Evolutionary conservation across 2,797 vertebrate genomes (phyloP).

Genomic region (Pelobates cultripes): DNA sequence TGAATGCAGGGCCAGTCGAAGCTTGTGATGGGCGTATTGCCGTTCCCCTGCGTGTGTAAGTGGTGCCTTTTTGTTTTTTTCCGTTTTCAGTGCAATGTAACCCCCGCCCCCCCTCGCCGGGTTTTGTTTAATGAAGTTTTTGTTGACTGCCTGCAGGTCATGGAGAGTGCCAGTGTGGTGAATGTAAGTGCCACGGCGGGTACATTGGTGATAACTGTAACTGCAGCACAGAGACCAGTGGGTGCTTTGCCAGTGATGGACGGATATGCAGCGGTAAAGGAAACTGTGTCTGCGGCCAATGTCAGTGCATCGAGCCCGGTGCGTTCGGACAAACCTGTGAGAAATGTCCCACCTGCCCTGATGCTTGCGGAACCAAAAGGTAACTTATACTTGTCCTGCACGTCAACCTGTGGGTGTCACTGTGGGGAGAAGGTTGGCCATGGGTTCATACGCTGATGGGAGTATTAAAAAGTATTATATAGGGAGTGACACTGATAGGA

Average conservation of each 20-base stretch:
- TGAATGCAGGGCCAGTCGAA: too few species aligned
- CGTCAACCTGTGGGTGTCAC: background rate
- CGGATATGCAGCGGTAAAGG: constrained; percentile 91
- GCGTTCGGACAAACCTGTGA: constrained; percentile 92
- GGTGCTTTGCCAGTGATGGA: constrained; percentile 82
- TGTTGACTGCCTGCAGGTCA: constrained; percentile 74
- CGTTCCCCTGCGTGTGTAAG: too few species aligned
- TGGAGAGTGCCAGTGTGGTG: constrained; percentile 92
- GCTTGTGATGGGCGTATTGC: too few species aligned
- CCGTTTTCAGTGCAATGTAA: too few species aligned
- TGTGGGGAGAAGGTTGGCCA: too few species aligned
- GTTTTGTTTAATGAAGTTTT: too few species aligned
- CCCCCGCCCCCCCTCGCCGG: too few species aligned
- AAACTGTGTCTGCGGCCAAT: constrained; percentile 85
- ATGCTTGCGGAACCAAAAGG: constrained; percentile 92
- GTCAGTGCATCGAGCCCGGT: constrained; percentile 89
- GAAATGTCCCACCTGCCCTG: constrained; percentile 94
- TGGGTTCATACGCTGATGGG: too few species aligned
- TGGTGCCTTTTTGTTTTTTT: too few species aligned
- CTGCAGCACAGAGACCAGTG: constrained; percentile 84
- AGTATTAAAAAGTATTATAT: too few species aligned
- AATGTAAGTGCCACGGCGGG: constrained; percentile 90
- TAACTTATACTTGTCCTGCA: constrained; percentile 59
- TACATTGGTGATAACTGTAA: constrained; percentile 95
- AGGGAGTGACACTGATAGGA: too few species aligned